phyloP scores from a whole-genome alignment of 2,113 vertebrate species.

The Eurystomus gularis region DNA sequence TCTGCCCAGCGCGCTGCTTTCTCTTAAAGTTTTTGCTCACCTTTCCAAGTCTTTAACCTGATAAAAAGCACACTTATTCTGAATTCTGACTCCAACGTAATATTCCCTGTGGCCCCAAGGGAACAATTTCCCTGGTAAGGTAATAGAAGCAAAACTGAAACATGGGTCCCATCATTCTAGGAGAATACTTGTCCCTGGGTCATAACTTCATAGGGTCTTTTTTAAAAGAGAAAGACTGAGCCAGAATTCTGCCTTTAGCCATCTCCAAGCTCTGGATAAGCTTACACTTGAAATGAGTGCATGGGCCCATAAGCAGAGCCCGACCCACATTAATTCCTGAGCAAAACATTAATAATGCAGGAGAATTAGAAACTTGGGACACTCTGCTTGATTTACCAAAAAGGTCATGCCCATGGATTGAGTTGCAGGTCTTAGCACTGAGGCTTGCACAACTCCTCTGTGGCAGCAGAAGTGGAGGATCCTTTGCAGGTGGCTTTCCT shows the following conservation, averaged over 20 bases:
- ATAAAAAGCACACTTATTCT: neutral
- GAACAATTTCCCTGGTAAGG: neutral
- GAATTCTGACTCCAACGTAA: neutral
- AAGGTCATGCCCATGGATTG: neutral
- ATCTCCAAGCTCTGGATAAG: neutral
- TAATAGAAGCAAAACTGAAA: neutral
- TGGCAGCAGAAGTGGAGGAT: neutral
- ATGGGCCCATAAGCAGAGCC: neutral
- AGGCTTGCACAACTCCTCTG: neutral
- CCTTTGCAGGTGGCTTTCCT: neutral
- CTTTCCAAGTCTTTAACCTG: neutral
- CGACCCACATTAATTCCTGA: neutral
- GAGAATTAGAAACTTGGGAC: slow-evolving; percentile 27
- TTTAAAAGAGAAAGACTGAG: neutral
- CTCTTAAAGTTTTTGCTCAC: neutral
- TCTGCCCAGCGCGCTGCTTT: neutral
- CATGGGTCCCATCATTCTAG: neutral
- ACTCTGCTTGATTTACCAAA: neutral
- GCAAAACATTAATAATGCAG: slow-evolving; percentile 50
- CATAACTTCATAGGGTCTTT: neutral
- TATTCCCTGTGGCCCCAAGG: neutral
- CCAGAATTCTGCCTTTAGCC: neutral
- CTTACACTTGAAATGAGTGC: neutral
- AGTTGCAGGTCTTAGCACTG: neutral
- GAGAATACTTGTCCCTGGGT: neutral